phyloP scores from a whole-genome alignment of 92 coral and sea anemone species.

The Metridium senile region DNA sequence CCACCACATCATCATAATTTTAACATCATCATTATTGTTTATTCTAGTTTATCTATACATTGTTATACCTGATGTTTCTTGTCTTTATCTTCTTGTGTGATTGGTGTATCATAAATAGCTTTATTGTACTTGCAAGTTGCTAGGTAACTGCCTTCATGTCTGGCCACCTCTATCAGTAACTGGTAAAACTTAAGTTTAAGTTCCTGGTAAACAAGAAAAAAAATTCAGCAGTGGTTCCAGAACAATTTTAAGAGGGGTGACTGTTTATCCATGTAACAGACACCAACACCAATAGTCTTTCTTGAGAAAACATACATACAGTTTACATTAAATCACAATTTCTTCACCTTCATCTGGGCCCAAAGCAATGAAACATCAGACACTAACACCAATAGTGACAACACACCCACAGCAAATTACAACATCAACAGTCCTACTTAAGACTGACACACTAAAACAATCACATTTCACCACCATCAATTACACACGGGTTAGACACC shows the following conservation, averaged over 20 bases:
- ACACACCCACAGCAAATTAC: too few relatives aligned
- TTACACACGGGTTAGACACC: too few relatives aligned
- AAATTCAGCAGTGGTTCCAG: background rate
- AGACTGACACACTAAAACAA: too few relatives aligned
- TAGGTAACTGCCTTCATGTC: constrained; percentile 87
- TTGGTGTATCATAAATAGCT: constrained; percentile 90
- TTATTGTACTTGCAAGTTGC: constrained; percentile 93
- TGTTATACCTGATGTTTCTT: constrained; percentile 84
- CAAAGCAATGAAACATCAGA: too few relatives aligned
- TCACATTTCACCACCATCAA: too few relatives aligned
- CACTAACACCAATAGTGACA: too few relatives aligned
- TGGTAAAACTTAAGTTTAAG: constrained; percentile 87
- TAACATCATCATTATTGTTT: background rate
- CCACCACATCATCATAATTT: too few relatives aligned
- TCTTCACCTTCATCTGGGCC: too few relatives aligned
- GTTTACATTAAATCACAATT: too few relatives aligned
- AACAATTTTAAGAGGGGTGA: background rate
- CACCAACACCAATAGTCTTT: too few relatives aligned
- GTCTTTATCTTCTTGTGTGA: constrained; percentile 75
- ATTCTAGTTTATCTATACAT: background rate
- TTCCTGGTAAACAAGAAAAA: constrained; percentile 51
- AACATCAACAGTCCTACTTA: too few relatives aligned
- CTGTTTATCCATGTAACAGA: background rate
- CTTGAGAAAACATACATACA: too few relatives aligned
- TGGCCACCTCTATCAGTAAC: constrained; percentile 86